Percentiles rank a stretch among this genome's conserved stretches.
phyloP scores from a whole-genome alignment of 2,797 vertebrate genomes.

The Microctenopoma steveboyesi region DNA sequence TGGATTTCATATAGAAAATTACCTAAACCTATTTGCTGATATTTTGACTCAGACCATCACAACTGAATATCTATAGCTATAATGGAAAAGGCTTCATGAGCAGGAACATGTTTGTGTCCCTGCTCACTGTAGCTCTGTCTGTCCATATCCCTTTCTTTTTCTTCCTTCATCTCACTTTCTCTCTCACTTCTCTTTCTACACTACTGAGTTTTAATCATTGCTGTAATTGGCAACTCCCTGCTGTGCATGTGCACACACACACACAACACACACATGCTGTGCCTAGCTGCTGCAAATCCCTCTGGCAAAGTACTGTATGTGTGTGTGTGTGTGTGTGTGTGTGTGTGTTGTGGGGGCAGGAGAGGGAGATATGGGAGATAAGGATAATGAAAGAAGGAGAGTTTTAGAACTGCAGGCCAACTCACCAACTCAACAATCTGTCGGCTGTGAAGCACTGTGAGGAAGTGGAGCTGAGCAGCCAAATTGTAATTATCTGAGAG shows the following conservation, averaged over 20 bases:
- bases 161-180: conserved; percentile 50
- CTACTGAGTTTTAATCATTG: conserved; percentile 86
- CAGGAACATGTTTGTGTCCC: conserved; percentile 45
- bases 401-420: conserved; percentile 83
- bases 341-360: conserved; percentile 57
- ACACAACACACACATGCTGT: conserved; percentile 41
- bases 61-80: conserved; percentile 39
- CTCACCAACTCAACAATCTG: conserved; percentile 79
- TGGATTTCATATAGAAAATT: conserved; percentile 37
- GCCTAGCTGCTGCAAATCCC: conserved; percentile 70
- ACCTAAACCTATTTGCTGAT: conserved; percentile 45
- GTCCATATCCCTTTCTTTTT: conserved; percentile 30
- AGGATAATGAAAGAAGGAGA: conserved; percentile 80
- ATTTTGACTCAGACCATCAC: conserved; percentile 38
- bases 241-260: conserved; percentile 74
- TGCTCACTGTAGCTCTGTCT: conserved; percentile 52
- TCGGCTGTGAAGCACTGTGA: conserved; percentile 68
- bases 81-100: conserved; percentile 46
- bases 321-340: conserved; percentile 38
- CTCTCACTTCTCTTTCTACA: conserved; percentile 73
- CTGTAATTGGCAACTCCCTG: conserved; percentile 87
- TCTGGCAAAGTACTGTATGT: conserved; percentile 65
- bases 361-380: conserved; percentile 79
- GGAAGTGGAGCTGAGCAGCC: conserved; percentile 73
- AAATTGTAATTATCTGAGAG: conserved; percentile 79